phyloP scores from a whole-genome alignment of 2,797 vertebrate species.

The Enteromius treurensis region DNA sequence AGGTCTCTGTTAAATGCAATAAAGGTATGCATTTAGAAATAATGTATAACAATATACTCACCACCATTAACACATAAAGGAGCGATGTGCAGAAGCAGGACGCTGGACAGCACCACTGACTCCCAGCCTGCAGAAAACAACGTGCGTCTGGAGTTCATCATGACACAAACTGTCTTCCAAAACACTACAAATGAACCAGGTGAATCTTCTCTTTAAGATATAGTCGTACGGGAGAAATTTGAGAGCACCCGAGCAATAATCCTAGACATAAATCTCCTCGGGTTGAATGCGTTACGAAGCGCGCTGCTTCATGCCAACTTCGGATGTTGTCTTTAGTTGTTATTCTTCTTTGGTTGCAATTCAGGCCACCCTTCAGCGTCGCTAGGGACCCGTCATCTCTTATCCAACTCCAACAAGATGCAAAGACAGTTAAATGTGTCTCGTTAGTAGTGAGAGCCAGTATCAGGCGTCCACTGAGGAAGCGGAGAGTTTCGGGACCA shows the following conservation, averaged over 20 bases:
- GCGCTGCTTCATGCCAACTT: conserved; percentile 30
- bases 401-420: not conserved
- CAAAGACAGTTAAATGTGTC: not conserved
- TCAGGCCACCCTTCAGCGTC: conserved; percentile 8
- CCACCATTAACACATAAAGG: conserved; percentile 42
- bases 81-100: conserved; percentile 46
- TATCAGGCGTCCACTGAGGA: not conserved
- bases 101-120: conserved; percentile 49
- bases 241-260: not conserved
- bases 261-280: not conserved
- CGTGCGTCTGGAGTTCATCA: conserved; percentile 32
- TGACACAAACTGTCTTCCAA: not conserved
- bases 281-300: not conserved
- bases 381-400: conserved; percentile 26
- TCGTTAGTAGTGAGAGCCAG: not conserved
- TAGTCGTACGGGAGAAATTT: not conserved
- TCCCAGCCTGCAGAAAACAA: conserved; percentile 31
- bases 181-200: not conserved
- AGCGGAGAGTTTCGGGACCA: not conserved
- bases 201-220: not conserved
- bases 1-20: not conserved
- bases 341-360: conserved; percentile 33
- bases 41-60: conserved; percentile 28
- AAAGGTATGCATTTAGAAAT: not conserved
- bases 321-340: not conserved